Base-by-base conservation (phyloP, 2,113 vertebrate species). In the Sylvia atricapilla region DNA sequence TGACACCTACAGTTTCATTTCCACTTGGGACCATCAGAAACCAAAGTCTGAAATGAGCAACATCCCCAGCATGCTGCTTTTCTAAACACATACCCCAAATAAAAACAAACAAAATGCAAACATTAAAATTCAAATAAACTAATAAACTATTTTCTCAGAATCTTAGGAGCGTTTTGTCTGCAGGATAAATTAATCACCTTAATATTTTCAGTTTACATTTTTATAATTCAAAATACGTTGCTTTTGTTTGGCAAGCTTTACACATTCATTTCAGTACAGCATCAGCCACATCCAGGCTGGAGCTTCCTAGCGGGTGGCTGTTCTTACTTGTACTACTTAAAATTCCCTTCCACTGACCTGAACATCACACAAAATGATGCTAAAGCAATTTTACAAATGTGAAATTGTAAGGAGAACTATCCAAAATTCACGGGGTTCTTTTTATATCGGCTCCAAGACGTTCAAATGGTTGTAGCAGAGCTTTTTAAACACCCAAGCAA, bases 171-270 rank as follows among this genome's bases (percentile, higher is more conserved):
- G 55, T 92, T 95, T 81, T 90, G 68, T 81, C 90, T 92, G 55
- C 31, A 69, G 24, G 44, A 90, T 24, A 76, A 80, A 76, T 49
- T 94, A 81, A 88, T 28, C 0, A 0, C 46, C 27, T 56, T 82
- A 64, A 50, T 87, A 84, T 70, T 89, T 87, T 88, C 85, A 72
- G 60, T 89, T 94, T 72, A 81, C 14, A 89, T 73, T 90, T 93
- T 69, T 76, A 1, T 58, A 92, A 94, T 53, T 94, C 73, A 89
- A 92, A 96, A 77, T 49, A 84, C 60, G 79, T 92, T 72, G 53
- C 41, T 87, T 90, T 84, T 89, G 52, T 78, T 91, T 87, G 83
- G 88, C 69, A 96, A 46, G 60, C 80, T 82, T 84, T 75, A 58
- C 69, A 89, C 58, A 72, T 53, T 31, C 52, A 93, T 28, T 55